Evolutionary conservation across 2,888 invertebrate species (phyloP), one percentile per base, ranked within the genome.

Genomic region (Scaptomyza reducta): DNA sequence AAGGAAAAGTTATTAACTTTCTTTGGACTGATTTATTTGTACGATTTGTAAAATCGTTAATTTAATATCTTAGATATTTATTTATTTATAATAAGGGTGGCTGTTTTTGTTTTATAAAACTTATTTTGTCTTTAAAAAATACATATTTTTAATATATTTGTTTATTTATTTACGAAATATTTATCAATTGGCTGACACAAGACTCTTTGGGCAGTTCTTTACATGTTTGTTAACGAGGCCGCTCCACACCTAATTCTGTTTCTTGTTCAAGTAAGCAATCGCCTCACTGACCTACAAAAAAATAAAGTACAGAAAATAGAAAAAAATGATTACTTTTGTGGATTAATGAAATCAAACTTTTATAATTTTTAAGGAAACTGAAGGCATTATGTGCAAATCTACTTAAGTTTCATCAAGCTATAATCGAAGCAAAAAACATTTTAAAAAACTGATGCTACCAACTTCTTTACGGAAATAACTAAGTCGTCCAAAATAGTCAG

Each of bases 271-370:
- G 16, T 59, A 62, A 13, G 16, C 14, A n/a, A 49, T 58, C 1
- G 85, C 82, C 0, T 79, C 85, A 10, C 44, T 54, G 5, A 47
- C 50, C 85, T 79, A 22, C n/a, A 49, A n/a, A 27, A 27, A 27
- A 27, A n/a, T n/a, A n/a, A n/a, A n/a, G n/a, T n/a, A n/a, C n/a
- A n/a, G n/a, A n/a, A n/a, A n/a, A n/a, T n/a, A n/a, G n/a, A n/a
- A n/a, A n/a, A n/a, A n/a, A n/a, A n/a, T n/a, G n/a, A n/a, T n/a
- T n/a, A n/a, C n/a, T n/a, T n/a, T n/a, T n/a, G n/a, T n/a, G n/a
- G n/a, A n/a, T n/a, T n/a, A n/a, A n/a, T n/a, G n/a, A n/a, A 27
- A 27, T 27, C 22, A 3, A 27, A 27, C 27, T 6, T 27, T 5
- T 27, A 27, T 27, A 27, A 22, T 2, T 22, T 22, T 2, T 22